Evolutionary conservation across 2,888 invertebrate species (phyloP), one percentile per base, ranked within the genome.

Genomic region (Synanthedon formicaeformis): DNA sequence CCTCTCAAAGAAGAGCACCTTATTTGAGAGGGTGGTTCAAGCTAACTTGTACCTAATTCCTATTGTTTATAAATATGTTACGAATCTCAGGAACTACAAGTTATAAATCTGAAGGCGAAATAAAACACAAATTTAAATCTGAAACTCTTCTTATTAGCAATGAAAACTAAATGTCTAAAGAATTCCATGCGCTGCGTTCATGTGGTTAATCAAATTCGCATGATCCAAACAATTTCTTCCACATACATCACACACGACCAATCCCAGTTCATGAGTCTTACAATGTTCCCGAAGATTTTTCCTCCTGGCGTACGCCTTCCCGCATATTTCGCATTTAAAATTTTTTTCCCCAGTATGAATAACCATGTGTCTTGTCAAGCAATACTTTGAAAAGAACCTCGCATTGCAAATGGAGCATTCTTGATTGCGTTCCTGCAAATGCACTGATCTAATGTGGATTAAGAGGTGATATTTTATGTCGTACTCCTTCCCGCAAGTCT

Each of bases 341-440:
- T 78, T 88, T 52, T 83, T 83, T 48, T 88, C 87, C 0, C 87
- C 88, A 0, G 85, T 85, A 53, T 89, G 89, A 12, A 81, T 80
- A 4, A 83, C 61, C 85, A 88, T 87, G 48, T 89, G 89, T 12
- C 86, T 75, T 0, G 82, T 78, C 1, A 89, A 67, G 52, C 79
- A 69, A 51, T 77, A 73, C 54, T 79, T 83, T 0, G 78, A 74
- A 56, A 81, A 82, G 57, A 84, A 85, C 53, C 78, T 66, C 0
- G 77, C 70, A 53, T 71, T 70, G 52, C 85, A 85, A 1, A 79
- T 56, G 0, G 58, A 56, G 56, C 85, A 84, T 52, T 80, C 78
- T 2, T 78, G 69, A 55, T 82, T 83, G 27, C 75, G 64, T 52
- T 84, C 85, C 56, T 81, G 81, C 52, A 81, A 60, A 50, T 84